Evolutionary conservation across 2,113 vertebrate species (phyloP).

Genomic region (Calyptomena viridis): DNA sequence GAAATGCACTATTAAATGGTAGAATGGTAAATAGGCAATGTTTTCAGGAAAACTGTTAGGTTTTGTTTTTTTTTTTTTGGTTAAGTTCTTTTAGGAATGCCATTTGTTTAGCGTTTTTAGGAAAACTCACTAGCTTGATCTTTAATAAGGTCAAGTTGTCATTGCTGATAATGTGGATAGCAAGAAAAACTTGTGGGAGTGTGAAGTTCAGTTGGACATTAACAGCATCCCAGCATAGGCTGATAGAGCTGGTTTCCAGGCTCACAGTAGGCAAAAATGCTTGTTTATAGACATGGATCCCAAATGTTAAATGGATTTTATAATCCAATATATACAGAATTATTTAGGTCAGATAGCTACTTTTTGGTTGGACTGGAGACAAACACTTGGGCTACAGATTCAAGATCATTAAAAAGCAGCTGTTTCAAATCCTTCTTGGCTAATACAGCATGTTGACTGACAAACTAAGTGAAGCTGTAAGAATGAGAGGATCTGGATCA

Average conservation of each 20-base stretch:
- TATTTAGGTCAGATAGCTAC: neutral
- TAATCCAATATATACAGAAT: neutral
- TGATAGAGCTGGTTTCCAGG: neutral
- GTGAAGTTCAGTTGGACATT: neutral
- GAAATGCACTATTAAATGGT: accelerated
- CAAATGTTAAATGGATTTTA: neutral
- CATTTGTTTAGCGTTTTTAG: neutral
- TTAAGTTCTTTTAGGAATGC: neutral
- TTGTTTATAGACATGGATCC: neutral
- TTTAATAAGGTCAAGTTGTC: neutral
- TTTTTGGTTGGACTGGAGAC: neutral
- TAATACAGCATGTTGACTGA: neutral
- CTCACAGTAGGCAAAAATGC: neutral
- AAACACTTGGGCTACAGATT: neutral
- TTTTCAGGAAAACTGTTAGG: neutral
- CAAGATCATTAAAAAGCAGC: neutral
- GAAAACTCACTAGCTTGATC: neutral
- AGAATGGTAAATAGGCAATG: neutral
- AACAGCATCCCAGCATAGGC: neutral
- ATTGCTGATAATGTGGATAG: neutral
- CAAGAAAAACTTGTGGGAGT: neutral
- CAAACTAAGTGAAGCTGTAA: neutral
- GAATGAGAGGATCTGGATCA: neutral
- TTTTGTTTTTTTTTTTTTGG: neutral
- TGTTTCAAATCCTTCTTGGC: neutral